Evolutionary conservation across 1,140 invertebrate species (phyloP).

Genomic region (Drosophila melanogaster): DNA sequence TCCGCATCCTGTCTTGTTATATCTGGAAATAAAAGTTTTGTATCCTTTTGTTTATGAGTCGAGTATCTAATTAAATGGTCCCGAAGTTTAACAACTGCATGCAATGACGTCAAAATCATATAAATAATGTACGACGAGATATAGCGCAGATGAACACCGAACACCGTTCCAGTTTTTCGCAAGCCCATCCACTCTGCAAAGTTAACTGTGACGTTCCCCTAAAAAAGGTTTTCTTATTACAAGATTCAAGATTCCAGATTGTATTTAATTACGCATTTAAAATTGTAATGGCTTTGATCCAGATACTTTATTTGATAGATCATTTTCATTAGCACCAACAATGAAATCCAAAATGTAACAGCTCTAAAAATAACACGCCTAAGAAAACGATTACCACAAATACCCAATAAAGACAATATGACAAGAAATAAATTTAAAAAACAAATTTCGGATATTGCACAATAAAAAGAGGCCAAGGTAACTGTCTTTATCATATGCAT

Average conservation of each 20-base stretch:
- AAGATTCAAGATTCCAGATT: not conserved
- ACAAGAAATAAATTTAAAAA: conserved; percentile 90
- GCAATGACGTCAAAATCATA: conserved; percentile 92
- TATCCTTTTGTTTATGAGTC: conserved; percentile 51
- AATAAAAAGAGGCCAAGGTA: conserved; percentile 89
- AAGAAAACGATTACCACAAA: conserved; percentile 88
- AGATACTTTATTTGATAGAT: conserved; percentile 97
- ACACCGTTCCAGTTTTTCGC: conserved; percentile 86
- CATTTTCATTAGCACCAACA: conserved; percentile 96
- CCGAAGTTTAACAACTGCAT: conserved; percentile 94
- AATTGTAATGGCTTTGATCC: conserved; percentile 86
- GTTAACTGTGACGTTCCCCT: conserved; percentile 86
- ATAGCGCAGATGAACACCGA: conserved; percentile 87
- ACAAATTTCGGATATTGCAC: conserved; percentile 62
- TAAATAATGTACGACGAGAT: conserved; percentile 93
- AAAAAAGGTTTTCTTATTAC: not conserved
- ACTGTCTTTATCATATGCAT: conserved; percentile 96
- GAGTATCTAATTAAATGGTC: conserved; percentile 89
- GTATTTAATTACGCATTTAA: conserved; percentile 49
- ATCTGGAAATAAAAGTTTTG: conserved; percentile 93
- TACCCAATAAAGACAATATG: conserved; percentile 89
- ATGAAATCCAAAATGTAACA: conserved; percentile 90
- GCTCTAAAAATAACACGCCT: conserved; percentile 91
- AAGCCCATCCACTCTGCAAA: conserved; percentile 96
- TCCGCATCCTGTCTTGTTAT: conserved; percentile 93